Base-by-base conservation (phyloP, 1,140 invertebrate species). In the Pseudomyrmex concolor region DNA sequence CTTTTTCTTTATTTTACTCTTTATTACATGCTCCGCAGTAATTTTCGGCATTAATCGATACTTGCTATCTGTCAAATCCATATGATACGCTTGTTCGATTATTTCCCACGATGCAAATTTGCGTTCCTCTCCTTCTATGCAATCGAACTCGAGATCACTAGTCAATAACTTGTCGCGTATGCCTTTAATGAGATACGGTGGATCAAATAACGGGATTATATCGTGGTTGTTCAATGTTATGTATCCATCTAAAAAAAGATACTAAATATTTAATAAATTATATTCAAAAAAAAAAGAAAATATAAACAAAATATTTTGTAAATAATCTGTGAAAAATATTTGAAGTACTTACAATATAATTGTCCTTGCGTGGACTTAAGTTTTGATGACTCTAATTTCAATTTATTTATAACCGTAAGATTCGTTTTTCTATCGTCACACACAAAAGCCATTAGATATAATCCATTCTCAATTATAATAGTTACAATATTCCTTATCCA, bases 11-110 rank as follows among this genome's bases (percentile, higher is more conserved):
- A 83, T 10, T 59, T 66, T 67, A 25, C 4, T 60, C 17, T 50
- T 66, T 77, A 64, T 83, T 66, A 80, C 19, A n/a, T 83, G 81
- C 5, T 83, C 81, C 5, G 51, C 54, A 15, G 81, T 83, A 25
- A 83, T 76, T 67, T 83, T 83, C n/a, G 81, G 81, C 81, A 83
- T 78, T 51, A 83, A 66, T 81, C 81, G 25, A 76, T 83, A 76
- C 4, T 55, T 15, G 13, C 19, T 64, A 10, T 83, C 48, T 57
- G 51, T 76, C 5, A 67, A n/a, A 10, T 83, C 81, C 72, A 83
- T 83, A 10, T 50, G 72, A 77, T 83, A 80, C 9, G 81, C 81
- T 57, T 66, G 62, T 10, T 83, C 71, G 9, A 83, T 83, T 0
- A 83, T 81, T 5, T 67, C 74, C 81, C 81, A 83, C 9, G 70